Percentiles rank a stretch among this genome's conserved stretches.
Conservation (phyloP, 1,140 invertebrate species). For the Apolygus lucorum region DNA sequence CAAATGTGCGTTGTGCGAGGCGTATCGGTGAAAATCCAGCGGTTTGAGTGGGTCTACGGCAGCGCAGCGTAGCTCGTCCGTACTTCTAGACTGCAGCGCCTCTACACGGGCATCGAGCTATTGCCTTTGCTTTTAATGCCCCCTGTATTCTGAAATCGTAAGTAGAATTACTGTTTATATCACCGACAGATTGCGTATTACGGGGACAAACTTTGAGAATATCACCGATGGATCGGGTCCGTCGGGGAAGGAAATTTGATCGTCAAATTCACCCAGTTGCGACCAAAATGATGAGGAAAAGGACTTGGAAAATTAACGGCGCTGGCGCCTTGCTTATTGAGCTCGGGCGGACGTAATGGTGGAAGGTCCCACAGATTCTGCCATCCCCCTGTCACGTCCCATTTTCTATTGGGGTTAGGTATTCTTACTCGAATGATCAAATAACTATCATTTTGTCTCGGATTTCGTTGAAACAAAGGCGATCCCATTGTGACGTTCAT, state of each 20-base stretch:
- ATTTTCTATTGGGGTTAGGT: no score
- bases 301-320: not conserved
- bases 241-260: not conserved
- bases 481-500: no score
- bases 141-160: conserved; percentile 53
- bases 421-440: no score
- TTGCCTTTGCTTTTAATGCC: conserved; percentile 61
- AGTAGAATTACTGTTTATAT: conserved; percentile 45
- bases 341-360: not conserved
- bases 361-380: no score
- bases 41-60: no score
- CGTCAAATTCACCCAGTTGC: no score
- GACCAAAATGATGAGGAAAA: not conserved
- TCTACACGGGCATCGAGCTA: conserved; percentile 55
- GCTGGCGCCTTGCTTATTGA: not conserved
- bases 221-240: not conserved
- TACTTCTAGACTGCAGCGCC: conserved; percentile 64
- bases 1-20: no score
- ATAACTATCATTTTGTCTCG: no score
- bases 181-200: conserved; percentile 45
- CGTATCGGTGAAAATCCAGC: no score
- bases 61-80: no score
- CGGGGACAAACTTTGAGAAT: not conserved
- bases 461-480: no score
- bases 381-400: no score